Conservation (phyloP, 2,797 vertebrate species). For the Emydoidea blandingii region DNA sequence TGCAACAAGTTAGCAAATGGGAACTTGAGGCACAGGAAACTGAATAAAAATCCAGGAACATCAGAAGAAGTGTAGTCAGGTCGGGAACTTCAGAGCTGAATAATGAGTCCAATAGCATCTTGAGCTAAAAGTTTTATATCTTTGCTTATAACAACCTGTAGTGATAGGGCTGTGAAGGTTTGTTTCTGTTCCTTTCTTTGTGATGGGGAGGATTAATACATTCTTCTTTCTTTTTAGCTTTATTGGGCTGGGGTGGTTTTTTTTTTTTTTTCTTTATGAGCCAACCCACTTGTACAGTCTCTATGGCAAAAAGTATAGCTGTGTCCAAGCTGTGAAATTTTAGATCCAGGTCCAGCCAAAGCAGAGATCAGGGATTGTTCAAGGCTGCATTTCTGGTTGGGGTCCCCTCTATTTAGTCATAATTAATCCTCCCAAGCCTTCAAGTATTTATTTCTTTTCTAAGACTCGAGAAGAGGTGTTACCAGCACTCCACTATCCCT, state of each 20-base stretch:
- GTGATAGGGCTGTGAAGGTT: neutral
- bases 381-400: neutral
- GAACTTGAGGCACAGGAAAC: neutral
- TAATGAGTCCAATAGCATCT: neutral
- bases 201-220: neutral
- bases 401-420: neutral
- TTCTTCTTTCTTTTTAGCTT: neutral
- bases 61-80: neutral
- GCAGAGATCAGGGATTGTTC: neutral
- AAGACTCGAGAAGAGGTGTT: neutral
- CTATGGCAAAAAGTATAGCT: neutral
- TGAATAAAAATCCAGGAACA: neutral
- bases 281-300: neutral
- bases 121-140: neutral
- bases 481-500: neutral
- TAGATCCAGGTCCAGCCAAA: neutral
- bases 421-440: neutral
- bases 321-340: neutral
- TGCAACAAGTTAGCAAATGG: neutral
- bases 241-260: neutral
- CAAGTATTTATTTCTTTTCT: neutral
- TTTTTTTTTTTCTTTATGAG: neutral
- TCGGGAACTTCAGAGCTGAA: neutral
- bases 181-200: neutral
- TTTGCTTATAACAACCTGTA: neutral